Conservation (phyloP, 2,113 vertebrate genomes). For the Pangasianodon hypophthalmus region DNA sequence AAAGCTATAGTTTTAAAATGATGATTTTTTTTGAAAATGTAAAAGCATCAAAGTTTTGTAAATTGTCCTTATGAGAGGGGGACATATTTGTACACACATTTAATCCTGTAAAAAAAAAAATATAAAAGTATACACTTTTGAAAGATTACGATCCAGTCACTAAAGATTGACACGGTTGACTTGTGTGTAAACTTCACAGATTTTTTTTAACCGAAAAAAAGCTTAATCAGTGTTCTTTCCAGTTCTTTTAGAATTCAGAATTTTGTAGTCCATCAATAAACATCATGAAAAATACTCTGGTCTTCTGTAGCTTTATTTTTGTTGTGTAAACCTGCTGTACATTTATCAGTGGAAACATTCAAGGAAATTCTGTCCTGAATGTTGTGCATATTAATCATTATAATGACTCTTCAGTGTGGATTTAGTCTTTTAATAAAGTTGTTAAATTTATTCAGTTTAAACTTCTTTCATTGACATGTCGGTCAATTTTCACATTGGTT, state of each 20-base stretch:
- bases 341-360: neutral
- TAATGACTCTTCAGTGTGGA: neutral
- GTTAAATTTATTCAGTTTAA: neutral
- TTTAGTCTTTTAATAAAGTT: neutral
- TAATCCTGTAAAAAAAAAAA: constrained; percentile 74
- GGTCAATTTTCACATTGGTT: neutral
- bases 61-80: constrained; percentile 73
- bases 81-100: constrained; percentile 78
- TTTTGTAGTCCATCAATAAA: constrained; percentile 86
- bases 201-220: constrained; percentile 75
- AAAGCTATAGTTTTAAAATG: constrained; percentile 62
- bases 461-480: neutral
- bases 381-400: neutral
- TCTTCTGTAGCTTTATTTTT: neutral
- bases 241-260: constrained; percentile 79
- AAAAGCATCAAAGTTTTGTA: constrained; percentile 79
- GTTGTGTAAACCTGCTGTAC: neutral
- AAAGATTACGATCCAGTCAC: constrained; percentile 65
- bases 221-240: constrained; percentile 79
- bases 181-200: constrained; percentile 67
- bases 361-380: neutral
- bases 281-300: constrained; percentile 31
- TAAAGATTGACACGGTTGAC: constrained; percentile 72
- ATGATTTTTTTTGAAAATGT: constrained; percentile 62
- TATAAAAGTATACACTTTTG: constrained; percentile 65